Evolutionary conservation across 1,140 invertebrate species (phyloP).

Genomic region (Ips nitidus): DNA sequence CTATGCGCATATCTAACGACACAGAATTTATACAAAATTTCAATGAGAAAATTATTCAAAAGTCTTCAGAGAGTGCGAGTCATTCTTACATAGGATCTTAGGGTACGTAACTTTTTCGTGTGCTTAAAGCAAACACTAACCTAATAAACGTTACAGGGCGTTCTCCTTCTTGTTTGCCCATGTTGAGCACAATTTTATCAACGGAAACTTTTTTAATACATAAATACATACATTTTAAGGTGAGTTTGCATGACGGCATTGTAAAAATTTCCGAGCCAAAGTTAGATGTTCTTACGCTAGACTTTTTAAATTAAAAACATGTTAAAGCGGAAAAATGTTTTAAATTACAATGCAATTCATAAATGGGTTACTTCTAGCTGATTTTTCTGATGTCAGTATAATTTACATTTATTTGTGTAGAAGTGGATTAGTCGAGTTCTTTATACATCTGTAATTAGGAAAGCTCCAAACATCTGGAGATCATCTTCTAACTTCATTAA

Average conservation of each 20-base stretch:
- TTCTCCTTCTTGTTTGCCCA: slow-evolving; percentile 24
- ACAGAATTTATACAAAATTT: slow-evolving; percentile 25
- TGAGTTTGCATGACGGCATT: slow-evolving; percentile 24
- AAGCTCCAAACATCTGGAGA: too few relatives aligned
- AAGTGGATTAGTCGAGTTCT: too few relatives aligned
- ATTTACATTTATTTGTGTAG: too few relatives aligned
- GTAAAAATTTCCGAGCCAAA: slow-evolving; percentile 19
- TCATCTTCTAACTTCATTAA: too few relatives aligned
- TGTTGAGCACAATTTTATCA: slow-evolving; percentile 33
- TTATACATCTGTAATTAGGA: too few relatives aligned
- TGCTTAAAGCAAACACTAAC: slow-evolving; percentile 36
- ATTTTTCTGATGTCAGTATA: too few relatives aligned
- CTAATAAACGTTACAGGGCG: slow-evolving; percentile 32
- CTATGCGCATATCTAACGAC: slow-evolving; percentile 21
- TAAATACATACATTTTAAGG: slow-evolving; percentile 37
- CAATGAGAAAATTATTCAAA: slow-evolving; percentile 32
- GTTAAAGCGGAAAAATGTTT: slow-evolving; percentile 11
- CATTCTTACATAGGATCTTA: background rate
- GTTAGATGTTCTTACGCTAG: slow-evolving; percentile 15
- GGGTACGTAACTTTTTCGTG: slow-evolving; percentile 1
- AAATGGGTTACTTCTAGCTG: background rate
- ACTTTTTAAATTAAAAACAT: slow-evolving; percentile 6
- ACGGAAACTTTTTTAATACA: slow-evolving; percentile 37
- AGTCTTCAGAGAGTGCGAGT: background rate
- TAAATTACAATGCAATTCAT: slow-evolving; percentile 20